A percentile compares a stretch with the other conserved stretches of the same genome.
phyloP scores from a whole-genome alignment of 2,888 invertebrate species.

The Uropetala carovei region DNA sequence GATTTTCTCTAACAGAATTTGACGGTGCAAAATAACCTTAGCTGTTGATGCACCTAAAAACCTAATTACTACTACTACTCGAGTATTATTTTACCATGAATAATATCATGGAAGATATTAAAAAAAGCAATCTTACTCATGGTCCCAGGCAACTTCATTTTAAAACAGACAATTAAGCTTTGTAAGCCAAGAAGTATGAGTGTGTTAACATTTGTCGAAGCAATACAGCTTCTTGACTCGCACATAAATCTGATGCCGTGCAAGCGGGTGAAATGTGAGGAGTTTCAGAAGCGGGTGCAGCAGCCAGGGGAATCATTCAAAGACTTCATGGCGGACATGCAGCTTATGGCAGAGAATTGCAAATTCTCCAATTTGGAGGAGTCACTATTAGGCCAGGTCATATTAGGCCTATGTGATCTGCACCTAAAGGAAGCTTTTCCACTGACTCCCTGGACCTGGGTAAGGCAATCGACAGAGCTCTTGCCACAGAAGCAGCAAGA shows the following conservation, averaged over 20 bases:
- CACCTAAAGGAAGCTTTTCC: slow-evolving; percentile 8
- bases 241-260: slow-evolving; percentile 10
- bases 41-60: too few species aligned
- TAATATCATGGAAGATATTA: too few species aligned
- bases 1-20: too few species aligned
- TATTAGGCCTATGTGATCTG: not conserved
- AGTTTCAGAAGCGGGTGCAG: not conserved
- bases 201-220: slow-evolving; percentile 1
- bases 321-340: slow-evolving; percentile 13
- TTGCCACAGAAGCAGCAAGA: not conserved
- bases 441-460: not conserved
- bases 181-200: not conserved
- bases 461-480: slow-evolving; percentile 12
- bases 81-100: too few species aligned
- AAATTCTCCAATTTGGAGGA: too few species aligned
- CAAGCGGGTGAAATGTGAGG: slow-evolving; percentile 10
- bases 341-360: not conserved
- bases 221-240: not conserved
- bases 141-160: slow-evolving; percentile 17
- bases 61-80: too few species aligned
- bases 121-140: too few species aligned
- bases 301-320: slow-evolving; percentile 1
- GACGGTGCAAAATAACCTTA: too few species aligned
- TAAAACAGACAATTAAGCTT: not conserved
- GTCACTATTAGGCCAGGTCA: not conserved